Base-by-base conservation (phyloP, 1,140 invertebrate species). In the Drosophila teissieri region DNA sequence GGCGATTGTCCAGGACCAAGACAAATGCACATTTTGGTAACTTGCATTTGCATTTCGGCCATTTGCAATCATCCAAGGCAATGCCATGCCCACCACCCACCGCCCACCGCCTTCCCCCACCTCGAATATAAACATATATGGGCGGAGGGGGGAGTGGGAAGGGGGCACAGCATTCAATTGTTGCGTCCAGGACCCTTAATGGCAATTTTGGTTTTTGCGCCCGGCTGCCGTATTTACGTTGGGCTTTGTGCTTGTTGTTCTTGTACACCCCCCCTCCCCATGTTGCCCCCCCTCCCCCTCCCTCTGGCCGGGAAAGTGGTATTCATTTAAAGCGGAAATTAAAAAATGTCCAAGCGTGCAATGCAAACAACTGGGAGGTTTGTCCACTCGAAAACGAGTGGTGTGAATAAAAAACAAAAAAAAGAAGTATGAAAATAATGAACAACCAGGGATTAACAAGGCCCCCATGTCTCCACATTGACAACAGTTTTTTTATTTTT, bases 271-370 rank as follows among this genome's bases (percentile, higher is more conserved):
- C 27, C 34, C 17, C 22, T 11, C 39, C 27, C 34, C 17, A 17
- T 11, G 19, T 19, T 19, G 19, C 19, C 19, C 39, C 19, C 34
- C 17, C 22, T 4, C n/a, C 48, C 12, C 19, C 11, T n/a, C 37
- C 7, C 4, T 15, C 39, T 27, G 14, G 17, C 46, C 58, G 45
- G 72, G 27, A 65, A 88, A 83, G 80, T 77, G 84, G 80, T 80
- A 83, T 89, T 89, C 76, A 83, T 88, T 88, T 88, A 89, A 74
- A 88, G 74, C 84, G 84, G 83, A 88, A 88, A 88, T 88, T 88
- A 88, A 88, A 88, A 88, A 83, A 82, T 86, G 78, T 76, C 79
- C 77, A 72, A 45, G 65, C 68, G 65, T 70, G 36, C 78, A 61
- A 65, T 57, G 53, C 58, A 61, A 73, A 62, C 78, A 83, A 56